Conservation (phyloP, 2,113 vertebrate species). For the Tylochromis polylepis region DNA sequence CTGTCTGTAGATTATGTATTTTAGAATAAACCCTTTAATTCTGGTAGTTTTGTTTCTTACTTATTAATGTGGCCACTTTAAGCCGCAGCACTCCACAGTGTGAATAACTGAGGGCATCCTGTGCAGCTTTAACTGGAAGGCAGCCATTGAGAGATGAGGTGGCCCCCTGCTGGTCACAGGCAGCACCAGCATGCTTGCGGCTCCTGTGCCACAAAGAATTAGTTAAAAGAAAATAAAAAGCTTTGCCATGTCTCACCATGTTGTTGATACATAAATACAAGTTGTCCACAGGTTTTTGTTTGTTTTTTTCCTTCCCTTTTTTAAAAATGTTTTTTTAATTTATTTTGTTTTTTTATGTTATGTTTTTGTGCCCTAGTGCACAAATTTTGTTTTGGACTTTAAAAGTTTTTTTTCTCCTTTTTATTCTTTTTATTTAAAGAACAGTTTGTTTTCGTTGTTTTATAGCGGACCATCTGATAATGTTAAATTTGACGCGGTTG, state of each 20-base stretch:
- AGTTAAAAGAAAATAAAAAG: not conserved
- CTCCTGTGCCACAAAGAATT: not conserved
- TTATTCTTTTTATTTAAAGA: conserved; percentile 76
- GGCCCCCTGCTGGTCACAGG: not conserved
- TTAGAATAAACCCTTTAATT: not conserved
- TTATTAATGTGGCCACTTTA: conserved; percentile 1
- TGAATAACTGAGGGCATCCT: not conserved
- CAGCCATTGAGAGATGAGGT: not conserved
- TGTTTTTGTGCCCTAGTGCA: conserved; percentile 61
- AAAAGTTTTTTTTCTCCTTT: conserved; percentile 57
- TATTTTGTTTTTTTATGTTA: conserved; percentile 12
- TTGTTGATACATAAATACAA: conserved; percentile 23
- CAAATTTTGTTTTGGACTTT: conserved; percentile 72
- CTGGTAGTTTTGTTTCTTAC: not conserved
- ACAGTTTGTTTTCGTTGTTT: conserved; percentile 70
- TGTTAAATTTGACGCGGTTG: conserved; percentile 45
- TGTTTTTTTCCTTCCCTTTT: not conserved
- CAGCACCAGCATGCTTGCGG: not conserved
- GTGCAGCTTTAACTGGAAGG: conserved; percentile 1
- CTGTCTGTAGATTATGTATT: not conserved
- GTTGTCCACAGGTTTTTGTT: conserved; percentile 26
- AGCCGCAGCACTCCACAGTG: not conserved
- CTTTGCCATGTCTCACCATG: not conserved
- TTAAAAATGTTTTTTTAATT: not conserved
- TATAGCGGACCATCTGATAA: conserved; percentile 68